Conservation (phyloP, 2,113 vertebrate species). For the Tragelaphus strepsiceros region DNA sequence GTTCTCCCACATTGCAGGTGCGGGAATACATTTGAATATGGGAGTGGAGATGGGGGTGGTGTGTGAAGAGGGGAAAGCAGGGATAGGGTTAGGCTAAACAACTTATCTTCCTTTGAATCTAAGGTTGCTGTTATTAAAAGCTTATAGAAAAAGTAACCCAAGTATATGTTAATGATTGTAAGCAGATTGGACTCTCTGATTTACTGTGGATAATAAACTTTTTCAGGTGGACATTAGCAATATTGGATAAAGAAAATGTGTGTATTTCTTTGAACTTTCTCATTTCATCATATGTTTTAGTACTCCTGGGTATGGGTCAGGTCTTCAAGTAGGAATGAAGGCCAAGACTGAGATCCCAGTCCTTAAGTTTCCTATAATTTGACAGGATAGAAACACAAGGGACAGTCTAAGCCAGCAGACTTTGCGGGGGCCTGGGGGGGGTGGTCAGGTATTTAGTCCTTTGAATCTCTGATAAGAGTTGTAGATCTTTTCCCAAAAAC, state of each 20-base stretch:
- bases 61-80: not conserved
- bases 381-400: not conserved
- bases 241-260: not conserved
- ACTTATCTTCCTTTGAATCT: not conserved
- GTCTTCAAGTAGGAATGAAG: slow-evolving; percentile 6
- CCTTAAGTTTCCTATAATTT: not conserved
- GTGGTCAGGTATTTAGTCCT: not conserved
- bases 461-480: slow-evolving; percentile 12
- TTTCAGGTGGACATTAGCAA: not conserved
- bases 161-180: not conserved
- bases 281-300: slow-evolving; percentile 7
- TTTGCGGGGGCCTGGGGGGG: not conserved
- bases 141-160: not conserved
- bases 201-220: not conserved
- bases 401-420: not conserved
- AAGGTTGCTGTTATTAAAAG: slow-evolving; percentile 12
- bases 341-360: not conserved
- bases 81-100: not conserved
- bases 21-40: not conserved
- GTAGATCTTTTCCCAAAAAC: not conserved
- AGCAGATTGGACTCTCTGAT: not conserved
- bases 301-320: not conserved
- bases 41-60: not conserved
- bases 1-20: not conserved
- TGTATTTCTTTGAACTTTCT: not conserved